Evolutionary conservation across 2,797 vertebrate genomes (phyloP), one percentile per base, ranked within the genome.

Genomic region (Thaleichthys pacificus): DNA sequence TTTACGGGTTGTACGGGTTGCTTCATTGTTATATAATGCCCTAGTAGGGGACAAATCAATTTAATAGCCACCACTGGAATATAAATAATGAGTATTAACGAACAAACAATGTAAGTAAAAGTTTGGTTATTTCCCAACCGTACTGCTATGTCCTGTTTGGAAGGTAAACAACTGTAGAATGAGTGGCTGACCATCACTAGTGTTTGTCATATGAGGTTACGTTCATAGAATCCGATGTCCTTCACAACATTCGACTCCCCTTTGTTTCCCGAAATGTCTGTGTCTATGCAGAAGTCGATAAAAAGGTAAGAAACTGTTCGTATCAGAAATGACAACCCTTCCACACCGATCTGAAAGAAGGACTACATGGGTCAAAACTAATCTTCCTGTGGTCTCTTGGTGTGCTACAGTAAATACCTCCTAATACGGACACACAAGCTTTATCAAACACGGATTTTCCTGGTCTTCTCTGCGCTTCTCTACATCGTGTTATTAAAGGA

Each of bases 401-500:
- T 58, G n/a, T 15, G 9, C 14, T 42, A 26, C 42, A 56, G 56
- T 58, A 66, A 66, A 70, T 68, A 60, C 22, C 28, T 64, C 3
- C 24, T 63, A 58, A 67, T 67, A 70, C 47, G 28, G 19, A 69
- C n/a, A 69, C 32, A 3, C 2, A 66, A 56, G 21, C 51, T 66
- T 9, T 66, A n/a, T 24, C 42, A 66, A 66, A 69, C 67, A 32
- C 47, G 28, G 14, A 22, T 60, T 32, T 68, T 71, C 54, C 24
- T 51, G 62, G 26, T 19, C 8, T 22, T 72, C 30, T 47, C 69
- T 58, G 24, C 30, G 26, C 38, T 71, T 67, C 60, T n/a, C 24
- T 11, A 35, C 19, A 32, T 9, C 22, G 35, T 32, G 60, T 30
- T 56, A 76, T 73, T 75, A 71, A 65, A 26, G 61, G 54, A 49